A percentile compares a stretch with the other conserved stretches of the same genome.
phyloP scores from a whole-genome alignment of 23 tunicate species.

The Halocynthia roretzi region DNA sequence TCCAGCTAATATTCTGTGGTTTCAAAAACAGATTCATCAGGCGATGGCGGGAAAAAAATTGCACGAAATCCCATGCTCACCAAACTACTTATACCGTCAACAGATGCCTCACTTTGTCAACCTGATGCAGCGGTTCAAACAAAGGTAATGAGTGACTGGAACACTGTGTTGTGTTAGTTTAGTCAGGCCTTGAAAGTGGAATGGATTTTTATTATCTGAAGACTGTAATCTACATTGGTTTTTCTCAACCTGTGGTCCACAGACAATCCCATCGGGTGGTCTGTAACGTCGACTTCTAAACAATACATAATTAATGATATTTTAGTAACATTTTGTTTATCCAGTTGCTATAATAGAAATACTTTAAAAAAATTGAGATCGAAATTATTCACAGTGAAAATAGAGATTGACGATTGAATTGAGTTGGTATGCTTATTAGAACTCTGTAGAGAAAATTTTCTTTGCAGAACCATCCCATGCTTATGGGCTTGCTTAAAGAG shows the following conservation, averaged over 20 bases:
- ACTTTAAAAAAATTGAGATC: not conserved
- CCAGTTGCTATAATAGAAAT: too few relatives aligned
- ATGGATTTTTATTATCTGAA: not conserved
- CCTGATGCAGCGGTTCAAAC: slow-evolving; percentile 26
- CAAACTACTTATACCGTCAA: slow-evolving; percentile 40
- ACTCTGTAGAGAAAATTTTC: not conserved
- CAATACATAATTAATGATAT: too few relatives aligned
- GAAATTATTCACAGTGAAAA: not conserved
- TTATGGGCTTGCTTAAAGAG: slow-evolving; percentile 52
- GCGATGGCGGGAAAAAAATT: slow-evolving; percentile 13
- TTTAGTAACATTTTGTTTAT: too few relatives aligned
- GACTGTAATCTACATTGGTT: not conserved
- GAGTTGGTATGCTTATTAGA: not conserved
- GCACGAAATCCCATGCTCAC: slow-evolving; percentile 62
- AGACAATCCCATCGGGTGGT: too few relatives aligned
- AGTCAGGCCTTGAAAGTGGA: not conserved
- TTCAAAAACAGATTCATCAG: too few relatives aligned
- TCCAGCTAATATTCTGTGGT: not conserved
- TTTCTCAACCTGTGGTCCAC: too few relatives aligned
- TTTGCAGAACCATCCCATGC: slow-evolving; percentile 69
- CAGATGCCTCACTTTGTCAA: slow-evolving; percentile 5
- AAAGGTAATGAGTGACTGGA: slow-evolving; percentile 9
- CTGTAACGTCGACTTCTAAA: too few relatives aligned
- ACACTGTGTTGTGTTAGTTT: not conserved
- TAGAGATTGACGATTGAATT: not conserved